phyloP scores from a whole-genome alignment of 2,888 invertebrate genomes.

The Fissipunctia ypsillon region DNA sequence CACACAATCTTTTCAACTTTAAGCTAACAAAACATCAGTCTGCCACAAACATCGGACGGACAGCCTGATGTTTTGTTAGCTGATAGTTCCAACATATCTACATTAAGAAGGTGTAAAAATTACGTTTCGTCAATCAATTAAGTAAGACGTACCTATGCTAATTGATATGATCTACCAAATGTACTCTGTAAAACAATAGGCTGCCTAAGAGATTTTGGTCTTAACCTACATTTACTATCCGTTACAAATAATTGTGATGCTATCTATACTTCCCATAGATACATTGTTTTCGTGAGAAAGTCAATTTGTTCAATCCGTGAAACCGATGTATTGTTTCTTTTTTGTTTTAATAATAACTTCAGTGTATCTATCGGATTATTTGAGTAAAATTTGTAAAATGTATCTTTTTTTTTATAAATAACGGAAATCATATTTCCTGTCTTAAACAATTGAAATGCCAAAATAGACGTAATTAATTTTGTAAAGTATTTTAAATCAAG shows the following conservation, averaged over 20 bases:
- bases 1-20: no score
- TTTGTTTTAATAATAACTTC: background rate
- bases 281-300: slow-evolving; percentile 67
- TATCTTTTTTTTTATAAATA: background rate
- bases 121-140: background rate
- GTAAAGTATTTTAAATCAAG: slow-evolving; percentile 4
- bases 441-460: slow-evolving; percentile 20
- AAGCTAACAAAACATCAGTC: no score
- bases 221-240: slow-evolving; percentile 59
- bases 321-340: slow-evolving; percentile 30
- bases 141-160: background rate
- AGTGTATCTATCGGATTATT: slow-evolving; percentile 10
- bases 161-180: background rate
- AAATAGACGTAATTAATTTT: slow-evolving; percentile 27
- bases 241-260: slow-evolving; percentile 68
- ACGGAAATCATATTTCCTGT: slow-evolving; percentile 45
- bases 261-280: slow-evolving; percentile 69
- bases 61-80: background rate
- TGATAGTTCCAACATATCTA: background rate
- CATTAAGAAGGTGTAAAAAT: background rate
- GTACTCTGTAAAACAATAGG: slow-evolving; percentile 41
- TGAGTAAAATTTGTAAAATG: background rate
- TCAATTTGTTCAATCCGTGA: slow-evolving; percentile 42
- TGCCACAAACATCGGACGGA: no score
- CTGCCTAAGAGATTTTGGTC: slow-evolving; percentile 7